Evolutionary conservation across 2,113 vertebrate species (phyloP), one percentile per base, ranked within the genome.

Genomic region (Neoarius graeffei): DNA sequence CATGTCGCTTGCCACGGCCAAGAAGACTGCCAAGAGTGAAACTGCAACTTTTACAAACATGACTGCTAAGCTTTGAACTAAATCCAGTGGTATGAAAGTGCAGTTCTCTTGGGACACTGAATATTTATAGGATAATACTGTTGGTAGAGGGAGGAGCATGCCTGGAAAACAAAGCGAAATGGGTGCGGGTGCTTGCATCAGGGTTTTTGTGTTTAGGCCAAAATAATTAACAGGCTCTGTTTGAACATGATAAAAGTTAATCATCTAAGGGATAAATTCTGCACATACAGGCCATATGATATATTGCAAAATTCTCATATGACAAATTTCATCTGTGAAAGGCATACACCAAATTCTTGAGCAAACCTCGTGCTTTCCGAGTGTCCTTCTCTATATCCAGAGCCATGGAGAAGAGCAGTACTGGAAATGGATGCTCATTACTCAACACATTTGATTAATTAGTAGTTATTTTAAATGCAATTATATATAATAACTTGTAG

Each of bases 21-120:
- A 5, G 54, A 17, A 76, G 14, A 88, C 90, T 7, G 89, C 91
- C 10, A 94, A 7, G 23, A 91, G 1, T 0, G 82, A 0, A 0
- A 91, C 11, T 0, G 85, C 62, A 1, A 92, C 9, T 56, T 92
- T 93, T 89, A 87, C 88, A 91, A 88, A 89, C 83, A 59, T 80
- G 76, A 56, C 90, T 52, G 8, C 14, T 14, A 27, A 56, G 25
- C 14, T 27, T 27, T 3, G n/a, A 30, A 25, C 25, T 27, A 7
- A 42, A 50, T 11, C 57, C 9, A 6, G 4, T 82, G 80, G 11
- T 42, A 62, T 42, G 15, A 57, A 62, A 48, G 10, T 62, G 80
- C 19, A 42, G 35, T 62, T 62, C 19, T 42, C 30, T 25, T 23
- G 20, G 80, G 20, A 48, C 0, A 8, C 50, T 7, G n/a, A 57